Evolutionary conservation across 2,888 invertebrate genomes (phyloP), one percentile per base, ranked within the genome.

Genomic region (Erebia ligea): DNA sequence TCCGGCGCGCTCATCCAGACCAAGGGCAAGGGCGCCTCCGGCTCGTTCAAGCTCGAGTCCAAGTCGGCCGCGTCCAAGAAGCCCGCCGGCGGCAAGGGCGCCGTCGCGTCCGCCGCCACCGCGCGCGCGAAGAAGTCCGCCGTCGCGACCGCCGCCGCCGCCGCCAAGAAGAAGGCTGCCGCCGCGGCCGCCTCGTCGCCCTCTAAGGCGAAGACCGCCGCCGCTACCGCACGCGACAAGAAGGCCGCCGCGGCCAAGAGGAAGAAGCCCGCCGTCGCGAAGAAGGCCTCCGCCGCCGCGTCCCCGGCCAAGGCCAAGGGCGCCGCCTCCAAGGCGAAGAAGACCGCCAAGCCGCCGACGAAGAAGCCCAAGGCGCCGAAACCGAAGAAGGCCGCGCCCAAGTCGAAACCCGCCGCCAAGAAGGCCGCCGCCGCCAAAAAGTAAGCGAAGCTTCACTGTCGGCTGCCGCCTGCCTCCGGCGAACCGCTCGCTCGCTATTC

Each of bases 351-450:
- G 45, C 88, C 89, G 50, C 82, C 86, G 1, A 81, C 85, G 74
- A 86, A 85, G 72, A 89, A 87, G 65, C 85, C 88, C 0, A 90
- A 85, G 73, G 82, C 88, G 2, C 87, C 89, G 10, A 89, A 87
- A 69, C 85, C 88, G 11, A 87, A 86, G 77, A 87, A 81, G 77
- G 80, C 80, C 25, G 76, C 79, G 34, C 78, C 81, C 64, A 80
- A 78, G 72, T 76, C 79, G 42, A 77, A 73, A 48, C 75, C 76
- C 59, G 74, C 74, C 25, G 73, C 79, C 2, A 78, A 58, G 62
- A 58, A 70, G 56, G 40, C 67, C 48, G 58, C 67, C 58, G 67
- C 67, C 5, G 63, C 42, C 21, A 45, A 58, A n/a, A 58, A 58
- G 34, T 58, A 58, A 57, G 57, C 57, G 6, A 8, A n/a, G 52